Base-by-base conservation (phyloP, 2,888 invertebrate genomes). In the Malacosoma neustria region DNA sequence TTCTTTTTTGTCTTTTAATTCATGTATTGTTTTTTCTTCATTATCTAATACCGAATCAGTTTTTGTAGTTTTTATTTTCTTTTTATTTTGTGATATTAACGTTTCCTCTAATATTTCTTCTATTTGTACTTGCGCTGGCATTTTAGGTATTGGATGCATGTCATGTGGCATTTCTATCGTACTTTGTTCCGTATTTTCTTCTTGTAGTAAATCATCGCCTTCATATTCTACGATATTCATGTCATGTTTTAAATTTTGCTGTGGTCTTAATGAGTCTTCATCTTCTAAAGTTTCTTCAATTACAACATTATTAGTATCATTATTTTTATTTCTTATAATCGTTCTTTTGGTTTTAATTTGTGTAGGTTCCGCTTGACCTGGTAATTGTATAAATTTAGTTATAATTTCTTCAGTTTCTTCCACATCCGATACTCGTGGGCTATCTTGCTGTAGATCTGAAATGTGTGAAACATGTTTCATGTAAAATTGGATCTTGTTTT, bases 361-460 rank as follows among this genome's bases (percentile, higher is more conserved):
- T 41, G 76, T 82, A 4, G 87, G 86, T 65, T 88, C 87, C n/a
- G 70, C 66, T 38, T 77, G 72, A 13, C 81, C 88, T 6, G 87
- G 79, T 31, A 74, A 62, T 60, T 80, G 73, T 47, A 87, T 69
- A 49, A 89, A 89, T 66, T 87, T 89, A 1, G 89, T 89, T 30
- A 89, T 62, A 11, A 89, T 88, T 77, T 89, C 89, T 67, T 89
- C 87, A 32, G 82, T 79, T 80, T 89, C 88, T 71, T 88, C 84
- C 30, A 72, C 46, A 38, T 87, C 86, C 4, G 77, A 85, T 42
- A 74, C 72, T 53, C 65, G 76, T 11, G 75, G 71, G 13, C 75
- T 76, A 15, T 41, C 37, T 35, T 48, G 43, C 4, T 42, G 40
- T 32, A 44, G 39, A 14, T 54, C 49, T 38, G 53, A 40, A 37